A percentile compares a stretch with the other conserved stretches of the same genome.
phyloP scores from a whole-genome alignment of 2,797 vertebrate genomes.

The Premnoplex brunnescens region DNA sequence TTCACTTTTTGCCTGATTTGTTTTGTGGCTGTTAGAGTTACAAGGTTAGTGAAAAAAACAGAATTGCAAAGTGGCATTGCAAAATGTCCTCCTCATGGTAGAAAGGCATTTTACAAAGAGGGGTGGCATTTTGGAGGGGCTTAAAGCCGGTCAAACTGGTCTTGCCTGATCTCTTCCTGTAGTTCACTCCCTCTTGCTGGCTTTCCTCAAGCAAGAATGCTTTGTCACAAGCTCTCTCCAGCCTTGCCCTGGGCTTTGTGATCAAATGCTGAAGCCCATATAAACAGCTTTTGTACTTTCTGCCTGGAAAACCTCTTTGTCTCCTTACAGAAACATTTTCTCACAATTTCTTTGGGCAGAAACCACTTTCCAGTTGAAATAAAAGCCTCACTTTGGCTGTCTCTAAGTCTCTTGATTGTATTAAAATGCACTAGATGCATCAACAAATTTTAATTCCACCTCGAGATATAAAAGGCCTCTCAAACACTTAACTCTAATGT shows the following conservation, averaged over 20 bases:
- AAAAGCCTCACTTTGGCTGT: slow-evolving; percentile 35
- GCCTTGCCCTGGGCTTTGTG: slow-evolving; percentile 31
- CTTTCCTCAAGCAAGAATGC: slow-evolving; percentile 13
- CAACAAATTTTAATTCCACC: slow-evolving; percentile 29
- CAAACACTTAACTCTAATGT: background rate
- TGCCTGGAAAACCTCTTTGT: slow-evolving; percentile 53
- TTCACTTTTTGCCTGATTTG: background rate
- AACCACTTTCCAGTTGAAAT: slow-evolving; percentile 48
- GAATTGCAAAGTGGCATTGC: background rate
- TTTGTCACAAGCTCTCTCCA: slow-evolving; percentile 25
- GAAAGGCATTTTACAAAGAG: background rate
- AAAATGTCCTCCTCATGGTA: background rate
- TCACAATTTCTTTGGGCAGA: slow-evolving; percentile 39
- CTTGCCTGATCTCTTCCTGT: background rate
- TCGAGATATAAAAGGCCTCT: slow-evolving; percentile 6
- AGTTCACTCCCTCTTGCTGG: background rate
- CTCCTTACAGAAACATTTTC: slow-evolving; percentile 21
- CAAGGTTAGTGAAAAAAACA: background rate
- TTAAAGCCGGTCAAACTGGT: background rate
- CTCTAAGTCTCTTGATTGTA: background rate
- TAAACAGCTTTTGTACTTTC: slow-evolving; percentile 57
- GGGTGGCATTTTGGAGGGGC: background rate
- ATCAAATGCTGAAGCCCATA: slow-evolving; percentile 10
- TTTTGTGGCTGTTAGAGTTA: background rate
- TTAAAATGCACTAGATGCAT: slow-evolving; percentile 30